phyloP scores from a whole-genome alignment of 2,113 vertebrate genomes.

The Thalassoma bifasciatum region DNA sequence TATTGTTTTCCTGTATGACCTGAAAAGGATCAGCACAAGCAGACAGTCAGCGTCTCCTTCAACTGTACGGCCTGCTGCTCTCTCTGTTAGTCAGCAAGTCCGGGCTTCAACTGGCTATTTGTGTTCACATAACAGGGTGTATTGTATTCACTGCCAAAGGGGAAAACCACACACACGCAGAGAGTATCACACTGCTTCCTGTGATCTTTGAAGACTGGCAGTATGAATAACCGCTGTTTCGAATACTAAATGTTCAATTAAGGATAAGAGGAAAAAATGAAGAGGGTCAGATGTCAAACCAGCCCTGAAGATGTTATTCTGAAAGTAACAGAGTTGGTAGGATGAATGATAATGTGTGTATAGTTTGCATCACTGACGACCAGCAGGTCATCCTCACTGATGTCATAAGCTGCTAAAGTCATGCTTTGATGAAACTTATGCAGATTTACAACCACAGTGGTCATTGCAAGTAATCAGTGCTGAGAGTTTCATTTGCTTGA shows the following conservation, averaged over 20 bases:
- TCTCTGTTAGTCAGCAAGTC: conserved; percentile 45
- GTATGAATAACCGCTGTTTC: conserved; percentile 19
- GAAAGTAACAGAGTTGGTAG: conserved; percentile 2
- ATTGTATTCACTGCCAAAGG: conserved; percentile 21
- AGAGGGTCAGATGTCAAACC: conserved; percentile 22
- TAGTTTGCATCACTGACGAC: conserved; percentile 15
- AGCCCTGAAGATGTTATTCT: neutral
- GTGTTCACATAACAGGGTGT: conserved; percentile 26
- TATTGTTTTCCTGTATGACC: conserved; percentile 54
- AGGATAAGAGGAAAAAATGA: conserved; percentile 18
- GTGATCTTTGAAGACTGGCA: neutral
- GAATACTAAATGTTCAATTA: conserved; percentile 48
- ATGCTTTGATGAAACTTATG: too few species aligned
- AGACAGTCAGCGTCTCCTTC: conserved; percentile 40
- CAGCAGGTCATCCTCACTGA: conserved; percentile 1
- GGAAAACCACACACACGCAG: conserved; percentile 22
- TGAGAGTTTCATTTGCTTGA: too few species aligned
- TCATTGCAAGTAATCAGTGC: too few species aligned
- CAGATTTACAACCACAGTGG: neutral
- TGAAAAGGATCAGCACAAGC: conserved; percentile 36
- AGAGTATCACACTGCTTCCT: conserved; percentile 30
- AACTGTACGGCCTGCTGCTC: conserved; percentile 5
- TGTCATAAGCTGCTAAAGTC: neutral
- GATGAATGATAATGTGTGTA: conserved; percentile 11
- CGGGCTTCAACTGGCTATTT: conserved; percentile 22